phyloP scores from a whole-genome alignment of 2,797 vertebrate genomes.

The Oreochromis mossambicus region DNA sequence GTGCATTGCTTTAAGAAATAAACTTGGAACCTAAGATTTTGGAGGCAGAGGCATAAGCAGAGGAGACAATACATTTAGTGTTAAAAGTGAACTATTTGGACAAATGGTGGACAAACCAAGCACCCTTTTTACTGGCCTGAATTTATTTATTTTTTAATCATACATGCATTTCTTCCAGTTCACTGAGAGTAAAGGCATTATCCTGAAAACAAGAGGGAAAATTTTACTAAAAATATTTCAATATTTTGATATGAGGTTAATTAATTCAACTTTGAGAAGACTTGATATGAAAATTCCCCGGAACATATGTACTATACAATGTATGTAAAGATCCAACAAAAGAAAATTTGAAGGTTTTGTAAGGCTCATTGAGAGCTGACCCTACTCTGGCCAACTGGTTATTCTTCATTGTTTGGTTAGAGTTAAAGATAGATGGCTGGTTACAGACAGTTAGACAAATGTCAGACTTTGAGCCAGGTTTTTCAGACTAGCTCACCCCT shows the following conservation, averaged over 20 bases:
- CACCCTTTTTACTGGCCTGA: neutral
- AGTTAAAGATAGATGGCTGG: neutral
- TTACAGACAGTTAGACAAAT: neutral
- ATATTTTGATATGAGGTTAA: neutral
- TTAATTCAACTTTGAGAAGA: neutral
- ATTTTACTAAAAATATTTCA: neutral
- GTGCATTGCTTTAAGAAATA: neutral
- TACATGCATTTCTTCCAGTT: neutral
- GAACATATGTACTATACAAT: neutral
- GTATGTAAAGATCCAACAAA: neutral
- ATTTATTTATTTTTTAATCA: neutral
- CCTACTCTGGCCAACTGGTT: neutral
- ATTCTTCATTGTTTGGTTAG: neutral
- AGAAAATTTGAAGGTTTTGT: neutral
- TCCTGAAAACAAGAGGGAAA: neutral
- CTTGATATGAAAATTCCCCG: fast-evolving
- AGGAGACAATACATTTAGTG: neutral
- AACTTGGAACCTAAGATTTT: neutral
- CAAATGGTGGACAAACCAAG: neutral
- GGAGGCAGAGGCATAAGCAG: neutral
- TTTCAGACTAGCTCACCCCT: neutral
- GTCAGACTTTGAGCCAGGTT: neutral
- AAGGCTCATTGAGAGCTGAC: neutral
- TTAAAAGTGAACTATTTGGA: neutral
- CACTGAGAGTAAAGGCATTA: neutral